These are phyloP conservation scores for Porites lobata DNA, from an alignment of 92 coral and sea anemone species.

Conservation along the genomic window DNA sequence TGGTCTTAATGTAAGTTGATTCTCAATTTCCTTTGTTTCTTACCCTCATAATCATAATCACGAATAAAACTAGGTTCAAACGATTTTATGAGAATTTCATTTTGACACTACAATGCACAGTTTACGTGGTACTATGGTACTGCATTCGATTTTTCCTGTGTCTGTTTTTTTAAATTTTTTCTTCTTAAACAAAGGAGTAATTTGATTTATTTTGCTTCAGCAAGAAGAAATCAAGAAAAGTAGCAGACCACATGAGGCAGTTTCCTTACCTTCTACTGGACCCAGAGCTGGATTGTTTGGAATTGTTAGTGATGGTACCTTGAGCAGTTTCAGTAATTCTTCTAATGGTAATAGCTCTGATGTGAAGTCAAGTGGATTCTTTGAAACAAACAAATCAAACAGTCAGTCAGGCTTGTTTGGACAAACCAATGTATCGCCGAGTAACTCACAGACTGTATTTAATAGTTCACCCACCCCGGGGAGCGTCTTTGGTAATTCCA, in stretches of 20 bases:
- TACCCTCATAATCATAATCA: too few species aligned
- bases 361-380: conserved; percentile 3
- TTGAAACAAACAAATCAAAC: background rate
- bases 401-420: conserved; percentile 52
- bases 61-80: too few species aligned
- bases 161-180: background rate
- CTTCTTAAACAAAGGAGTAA: background rate
- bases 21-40: too few species aligned
- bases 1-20: background rate
- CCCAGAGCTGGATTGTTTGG: background rate
- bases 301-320: background rate
- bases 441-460: background rate
- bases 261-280: conserved; percentile 16
- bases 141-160: background rate
- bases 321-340: background rate
- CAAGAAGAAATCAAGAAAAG: conserved; percentile 62
- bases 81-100: too few species aligned
- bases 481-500: background rate
- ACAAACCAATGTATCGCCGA: conserved; percentile 23
- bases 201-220: conserved; percentile 19
- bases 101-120: too few species aligned
- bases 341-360: background rate
- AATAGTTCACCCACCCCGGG: background rate
- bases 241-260: background rate
- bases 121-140: too few species aligned